phyloP scores from a whole-genome alignment of 2,797 vertebrate species.

The Loris lydekkerianus region DNA sequence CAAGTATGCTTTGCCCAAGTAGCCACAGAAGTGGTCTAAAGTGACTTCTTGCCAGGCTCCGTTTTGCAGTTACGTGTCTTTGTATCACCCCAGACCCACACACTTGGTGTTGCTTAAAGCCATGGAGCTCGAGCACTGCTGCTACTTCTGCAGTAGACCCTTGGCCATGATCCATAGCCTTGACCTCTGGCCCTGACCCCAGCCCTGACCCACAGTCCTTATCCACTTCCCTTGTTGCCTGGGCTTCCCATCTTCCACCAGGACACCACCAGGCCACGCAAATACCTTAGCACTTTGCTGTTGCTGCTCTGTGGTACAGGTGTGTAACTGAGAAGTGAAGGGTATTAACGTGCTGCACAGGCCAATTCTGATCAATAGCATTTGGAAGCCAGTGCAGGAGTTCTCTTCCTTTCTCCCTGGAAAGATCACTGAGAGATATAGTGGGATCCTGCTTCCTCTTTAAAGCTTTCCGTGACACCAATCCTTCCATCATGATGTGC shows the following conservation, averaged over 20 bases:
- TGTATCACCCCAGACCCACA: background rate
- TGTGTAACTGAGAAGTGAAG: background rate
- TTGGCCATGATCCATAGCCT: rapidly evolving
- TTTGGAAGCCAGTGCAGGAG: background rate
- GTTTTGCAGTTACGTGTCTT: background rate
- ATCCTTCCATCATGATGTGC: background rate
- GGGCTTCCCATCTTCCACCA: background rate
- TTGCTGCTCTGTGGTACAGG: background rate
- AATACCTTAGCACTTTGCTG: too few species aligned
- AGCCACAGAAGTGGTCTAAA: background rate
- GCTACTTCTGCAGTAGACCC: background rate
- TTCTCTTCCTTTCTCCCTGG: background rate
- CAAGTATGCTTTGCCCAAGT: background rate
- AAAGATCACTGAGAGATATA: background rate
- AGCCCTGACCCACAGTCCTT: too few species aligned
- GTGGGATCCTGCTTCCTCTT: rapidly evolving
- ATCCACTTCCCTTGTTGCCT: background rate
- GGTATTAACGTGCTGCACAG: background rate
- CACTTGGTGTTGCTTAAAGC: background rate
- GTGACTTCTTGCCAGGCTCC: background rate
- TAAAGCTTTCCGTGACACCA: background rate
- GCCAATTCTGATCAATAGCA: background rate
- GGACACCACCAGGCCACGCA: background rate
- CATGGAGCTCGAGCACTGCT: background rate
- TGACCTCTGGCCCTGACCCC: background rate